Conservation (phyloP, 1,140 invertebrate genomes). For the Lordiphosa stackelbergi region DNA sequence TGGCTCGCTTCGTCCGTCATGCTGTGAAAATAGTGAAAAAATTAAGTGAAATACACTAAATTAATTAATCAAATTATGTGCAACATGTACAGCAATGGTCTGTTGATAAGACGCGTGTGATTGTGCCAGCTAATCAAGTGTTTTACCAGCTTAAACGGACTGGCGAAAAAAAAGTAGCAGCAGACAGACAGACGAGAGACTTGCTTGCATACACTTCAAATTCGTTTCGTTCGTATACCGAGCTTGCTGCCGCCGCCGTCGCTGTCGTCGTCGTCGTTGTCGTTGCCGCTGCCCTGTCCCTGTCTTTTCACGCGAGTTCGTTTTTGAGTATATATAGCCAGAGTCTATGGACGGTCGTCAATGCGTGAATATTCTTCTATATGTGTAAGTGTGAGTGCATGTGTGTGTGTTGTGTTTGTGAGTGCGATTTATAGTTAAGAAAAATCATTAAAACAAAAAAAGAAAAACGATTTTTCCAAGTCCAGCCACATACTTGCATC, state of each 20-base stretch:
- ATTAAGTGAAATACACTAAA: constrained; percentile 62
- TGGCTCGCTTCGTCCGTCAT: constrained; percentile 54
- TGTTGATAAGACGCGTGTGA: constrained; percentile 44
- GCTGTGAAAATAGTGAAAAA: constrained; percentile 59
- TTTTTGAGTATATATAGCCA: constrained; percentile 65
- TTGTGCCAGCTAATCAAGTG: constrained; percentile 16
- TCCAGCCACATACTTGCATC: constrained; percentile 61
- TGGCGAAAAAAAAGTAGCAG: constrained; percentile 31
- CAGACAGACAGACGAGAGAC: constrained; percentile 39
- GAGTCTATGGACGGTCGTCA: constrained; percentile 64
- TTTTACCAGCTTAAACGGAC: constrained; percentile 29
- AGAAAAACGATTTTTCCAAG: constrained; percentile 39
- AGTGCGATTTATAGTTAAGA: constrained; percentile 41
- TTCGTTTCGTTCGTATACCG: constrained; percentile 57
- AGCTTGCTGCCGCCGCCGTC: constrained; percentile 36
- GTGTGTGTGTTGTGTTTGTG: constrained; percentile 48
- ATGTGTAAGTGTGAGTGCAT: constrained; percentile 71
- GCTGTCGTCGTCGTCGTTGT: constrained; percentile 2
- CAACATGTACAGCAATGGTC: constrained; percentile 45
- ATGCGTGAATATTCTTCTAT: constrained; percentile 74
- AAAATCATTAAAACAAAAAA: constrained; percentile 29
- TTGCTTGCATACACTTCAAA: constrained; percentile 61
- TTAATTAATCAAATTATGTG: constrained; percentile 52
- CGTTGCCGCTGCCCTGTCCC: constrained; percentile 15
- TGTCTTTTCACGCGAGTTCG: constrained; percentile 67